Percentiles rank a stretch among this genome's conserved stretches.
Conservation (phyloP, 1,140 invertebrate species). For the Ceratosolen solmsi region DNA sequence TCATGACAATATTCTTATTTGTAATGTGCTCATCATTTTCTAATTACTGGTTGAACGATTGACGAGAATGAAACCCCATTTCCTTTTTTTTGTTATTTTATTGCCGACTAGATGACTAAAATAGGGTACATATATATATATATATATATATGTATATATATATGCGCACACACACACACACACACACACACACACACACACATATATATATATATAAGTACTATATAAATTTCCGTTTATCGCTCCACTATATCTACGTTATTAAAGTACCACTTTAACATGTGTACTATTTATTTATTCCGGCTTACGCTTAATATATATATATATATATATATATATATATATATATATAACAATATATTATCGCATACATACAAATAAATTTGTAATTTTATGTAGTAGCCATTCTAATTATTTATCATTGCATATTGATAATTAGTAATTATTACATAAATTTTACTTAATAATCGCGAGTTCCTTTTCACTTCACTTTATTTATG, state of each 20-base stretch:
- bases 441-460: too few species aligned
- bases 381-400: too few species aligned
- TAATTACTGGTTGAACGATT: slow-evolving; percentile 17
- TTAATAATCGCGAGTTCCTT: too few species aligned
- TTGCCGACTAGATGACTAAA: background rate
- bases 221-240: background rate
- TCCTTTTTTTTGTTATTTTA: background rate
- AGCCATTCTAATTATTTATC: too few species aligned
- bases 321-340: background rate
- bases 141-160: background rate
- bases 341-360: too few species aligned
- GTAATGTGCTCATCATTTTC: slow-evolving; percentile 5
- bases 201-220: background rate
- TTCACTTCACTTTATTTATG: too few species aligned
- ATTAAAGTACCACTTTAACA: background rate
- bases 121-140: background rate
- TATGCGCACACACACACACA: too few species aligned
- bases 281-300: background rate
- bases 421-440: too few species aligned
- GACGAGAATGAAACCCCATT: background rate
- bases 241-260: background rate
- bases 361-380: too few species aligned
- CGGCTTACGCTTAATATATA: background rate
- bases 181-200: too few species aligned
- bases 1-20: background rate